Percentiles rank a stretch among this genome's conserved stretches.
Conservation (phyloP, 2,797 vertebrate species). For the Arremon aurantiirostris region DNA sequence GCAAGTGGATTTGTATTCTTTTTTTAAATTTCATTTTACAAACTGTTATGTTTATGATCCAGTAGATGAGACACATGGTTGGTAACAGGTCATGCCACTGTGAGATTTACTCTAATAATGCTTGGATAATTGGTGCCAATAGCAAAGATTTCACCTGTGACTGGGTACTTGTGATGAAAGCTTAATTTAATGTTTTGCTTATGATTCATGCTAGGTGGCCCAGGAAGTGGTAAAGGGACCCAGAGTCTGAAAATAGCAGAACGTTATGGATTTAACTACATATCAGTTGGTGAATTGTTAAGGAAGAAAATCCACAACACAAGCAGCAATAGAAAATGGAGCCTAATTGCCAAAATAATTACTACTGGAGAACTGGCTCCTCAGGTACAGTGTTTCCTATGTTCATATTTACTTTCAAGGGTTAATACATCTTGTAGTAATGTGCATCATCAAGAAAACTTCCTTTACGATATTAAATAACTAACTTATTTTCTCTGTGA, state of each 20-base stretch:
- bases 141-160: background rate
- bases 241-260: constrained; percentile 97
- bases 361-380: constrained; percentile 97
- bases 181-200: background rate
- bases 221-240: constrained; percentile 96
- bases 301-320: constrained; percentile 98
- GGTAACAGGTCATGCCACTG: background rate
- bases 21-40: background rate
- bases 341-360: constrained; percentile 97
- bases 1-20: background rate
- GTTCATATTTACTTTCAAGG: background rate
- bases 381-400: constrained; percentile 80
- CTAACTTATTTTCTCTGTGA: constrained; percentile 31
- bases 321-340: constrained; percentile 98
- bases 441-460: background rate
- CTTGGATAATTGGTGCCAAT: background rate
- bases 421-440: background rate
- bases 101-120: background rate
- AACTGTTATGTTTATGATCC: background rate
- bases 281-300: constrained; percentile 94
- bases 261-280: constrained; percentile 93
- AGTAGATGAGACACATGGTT: background rate
- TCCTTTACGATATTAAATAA: background rate
- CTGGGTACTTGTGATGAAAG: background rate
- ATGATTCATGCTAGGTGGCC: constrained; percentile 82